These are phyloP conservation scores for Melipona beecheii DNA, from an alignment of 2,888 invertebrate genomes.

Conservation along the genomic window DNA sequence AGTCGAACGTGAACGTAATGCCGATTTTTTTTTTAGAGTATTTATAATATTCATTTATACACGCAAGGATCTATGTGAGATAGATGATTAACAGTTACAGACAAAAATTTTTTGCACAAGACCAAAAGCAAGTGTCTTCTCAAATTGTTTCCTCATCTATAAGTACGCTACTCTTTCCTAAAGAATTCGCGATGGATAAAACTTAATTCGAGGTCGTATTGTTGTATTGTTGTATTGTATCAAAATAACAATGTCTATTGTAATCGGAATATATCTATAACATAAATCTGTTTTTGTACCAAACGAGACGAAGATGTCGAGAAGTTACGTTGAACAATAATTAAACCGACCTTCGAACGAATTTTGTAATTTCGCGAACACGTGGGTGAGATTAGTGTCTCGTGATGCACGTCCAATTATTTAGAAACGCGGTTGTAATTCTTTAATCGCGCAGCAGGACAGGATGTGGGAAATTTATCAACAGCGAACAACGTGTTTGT, in stretches of 20 bases:
- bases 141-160: neutral
- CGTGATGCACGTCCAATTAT: neutral
- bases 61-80: neutral
- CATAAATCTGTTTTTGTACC: neutral
- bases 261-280: too few species aligned
- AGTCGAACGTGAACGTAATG: neutral
- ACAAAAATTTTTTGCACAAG: neutral
- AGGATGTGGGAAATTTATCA: slow-evolving; percentile 22
- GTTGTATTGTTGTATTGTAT: too few species aligned
- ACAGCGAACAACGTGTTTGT: slow-evolving; percentile 2
- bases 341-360: neutral
- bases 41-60: too few species aligned
- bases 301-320: neutral
- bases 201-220: too few species aligned
- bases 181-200: too few species aligned
- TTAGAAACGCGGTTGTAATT: slow-evolving; percentile 6
- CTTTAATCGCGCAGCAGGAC: slow-evolving; percentile 1
- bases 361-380: neutral
- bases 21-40: neutral
- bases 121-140: neutral
- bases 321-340: neutral
- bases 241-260: too few species aligned
- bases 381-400: neutral
- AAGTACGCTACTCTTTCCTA: too few species aligned
- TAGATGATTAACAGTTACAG: neutral